Base-by-base conservation (phyloP, 2,113 vertebrate species). In the Cyprinodon tularosa region DNA sequence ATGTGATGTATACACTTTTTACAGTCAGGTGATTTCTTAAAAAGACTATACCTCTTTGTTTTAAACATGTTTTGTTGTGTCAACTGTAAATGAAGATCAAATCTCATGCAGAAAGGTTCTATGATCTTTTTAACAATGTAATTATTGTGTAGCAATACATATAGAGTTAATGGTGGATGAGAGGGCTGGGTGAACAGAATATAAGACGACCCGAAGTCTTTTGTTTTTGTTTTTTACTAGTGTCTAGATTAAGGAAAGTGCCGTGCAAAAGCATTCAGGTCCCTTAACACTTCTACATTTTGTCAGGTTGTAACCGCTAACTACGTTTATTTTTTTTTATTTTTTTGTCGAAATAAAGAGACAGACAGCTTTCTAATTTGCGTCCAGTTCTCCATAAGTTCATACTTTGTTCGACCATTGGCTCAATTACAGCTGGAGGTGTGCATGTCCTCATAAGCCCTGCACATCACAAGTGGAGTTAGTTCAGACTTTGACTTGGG, bases 1-100 rank as follows among this genome's bases (percentile, higher is more conserved):
- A 87, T 74, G 66, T 82, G 50, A 48, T 72, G 76, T 39, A 84
- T 81, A 81, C 82, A 84, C 74, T 85, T 92, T 90, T 80, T 91
- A 91, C 84, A 74, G 57, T 90, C 64, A 36, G 82, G 74, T 72
- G 45, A 59, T 79, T 72, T 81, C 86, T 88, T 72, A 50, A 74
- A 86, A 39, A 48, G 12, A 62, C 6, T 3, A 12, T 65, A 57
- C 53, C 36, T 48, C 37, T 76, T 81, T 77, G 76, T 53, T 79
- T 75, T 12, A 57, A 44, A 75, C 69, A 66, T 38, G 76, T 38
- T 80, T 83, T 82, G 67, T 84, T 44, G 20, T 37, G n/a, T 60
- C 59, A 44, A 62, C 40, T 73, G 47, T 45, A 65, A 69, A 83
- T 50, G 1, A 47, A 68, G 37, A n/a, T 38, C 20, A 63, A 36